Evolutionary conservation across 2,113 vertebrate species (phyloP), one percentile per base, ranked within the genome.

Genomic region (Chunga burmeisteri): DNA sequence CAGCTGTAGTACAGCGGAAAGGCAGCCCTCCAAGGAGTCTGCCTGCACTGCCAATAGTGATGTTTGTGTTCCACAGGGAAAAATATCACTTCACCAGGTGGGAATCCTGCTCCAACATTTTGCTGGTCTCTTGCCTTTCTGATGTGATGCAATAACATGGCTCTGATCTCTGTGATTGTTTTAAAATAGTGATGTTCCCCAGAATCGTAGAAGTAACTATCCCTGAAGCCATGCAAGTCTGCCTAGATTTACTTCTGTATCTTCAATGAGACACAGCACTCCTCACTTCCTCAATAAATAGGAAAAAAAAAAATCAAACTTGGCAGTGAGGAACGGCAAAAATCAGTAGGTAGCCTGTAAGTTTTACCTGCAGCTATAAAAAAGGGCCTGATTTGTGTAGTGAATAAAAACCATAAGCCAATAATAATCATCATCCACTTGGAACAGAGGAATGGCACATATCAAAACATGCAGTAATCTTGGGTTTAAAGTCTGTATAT

Each of bases 301-400:
- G 6, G 42, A n/a, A 1, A 3, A 2, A 3, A 2, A 18, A 46
- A 36, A 44, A 6, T 10, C 2, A 13, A 82, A 75, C 7, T 58
- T 56, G 55, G 6, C 27, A 78, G 34, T 1, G 2, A 87, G 19
- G 6, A 9, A 36, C 6, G 21, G 16, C 19, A 85, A 55, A 80
- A 89, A 25, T 67, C 67, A 52, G 34, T 16, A 86, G 42, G 23
- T 5, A 90, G 8, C 26, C 65, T 72, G 36, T 3, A 81, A 16
- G 4, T 75, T 46, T 25, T 81, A 81, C 42, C n/a, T 63, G 14
- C 7, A 92, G 36, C 56, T 46, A 53, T 46, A 53, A 78, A 83
- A 58, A 79, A 42, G 6, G 3, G 4, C 6, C 32, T 86, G 47
- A 75, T 79, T 73, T 59, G 49, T 38, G 15, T 18, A 73, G 19